phyloP scores from a whole-genome alignment of 2,888 invertebrate genomes.

The Philonicus albiceps region DNA sequence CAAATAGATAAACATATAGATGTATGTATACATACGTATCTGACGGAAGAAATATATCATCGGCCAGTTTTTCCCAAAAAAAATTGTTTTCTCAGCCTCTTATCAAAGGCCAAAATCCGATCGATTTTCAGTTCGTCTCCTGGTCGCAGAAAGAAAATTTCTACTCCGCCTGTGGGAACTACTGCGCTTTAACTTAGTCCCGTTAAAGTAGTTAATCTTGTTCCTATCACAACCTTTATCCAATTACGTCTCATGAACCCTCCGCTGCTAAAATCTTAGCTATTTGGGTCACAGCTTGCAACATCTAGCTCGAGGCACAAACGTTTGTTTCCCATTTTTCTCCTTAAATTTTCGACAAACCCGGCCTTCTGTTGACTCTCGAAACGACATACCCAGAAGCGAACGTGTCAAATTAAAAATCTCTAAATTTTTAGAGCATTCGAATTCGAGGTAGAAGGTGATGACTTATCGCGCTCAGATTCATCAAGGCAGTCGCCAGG shows the following conservation, averaged over 20 bases:
- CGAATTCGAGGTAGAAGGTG: background rate
- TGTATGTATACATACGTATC: background rate
- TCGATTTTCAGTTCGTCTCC: conserved; percentile 1
- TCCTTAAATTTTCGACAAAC: background rate
- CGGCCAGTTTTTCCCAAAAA: background rate
- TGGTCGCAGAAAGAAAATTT: background rate
- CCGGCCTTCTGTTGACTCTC: background rate
- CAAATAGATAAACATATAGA: background rate
- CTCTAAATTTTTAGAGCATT: conserved; percentile 1
- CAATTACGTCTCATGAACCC: conserved; percentile 3
- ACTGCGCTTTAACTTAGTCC: background rate
- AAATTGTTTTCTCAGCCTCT: background rate
- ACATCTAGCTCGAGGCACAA: background rate
- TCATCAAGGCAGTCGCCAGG: background rate
- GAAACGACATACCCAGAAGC: background rate
- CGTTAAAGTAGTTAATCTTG: conserved; percentile 31
- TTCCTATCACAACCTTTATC: conserved; percentile 15
- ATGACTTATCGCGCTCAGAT: conserved; percentile 5
- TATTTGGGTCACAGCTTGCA: conserved; percentile 4
- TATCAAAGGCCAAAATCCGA: background rate
- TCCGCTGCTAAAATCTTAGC: background rate
- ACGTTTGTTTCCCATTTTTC: background rate
- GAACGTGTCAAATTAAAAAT: conserved; percentile 31
- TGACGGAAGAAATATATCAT: background rate
- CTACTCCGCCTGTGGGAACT: background rate